Evolutionary conservation across 2,888 invertebrate species (phyloP).

Genomic region (Meteorus colon): DNA sequence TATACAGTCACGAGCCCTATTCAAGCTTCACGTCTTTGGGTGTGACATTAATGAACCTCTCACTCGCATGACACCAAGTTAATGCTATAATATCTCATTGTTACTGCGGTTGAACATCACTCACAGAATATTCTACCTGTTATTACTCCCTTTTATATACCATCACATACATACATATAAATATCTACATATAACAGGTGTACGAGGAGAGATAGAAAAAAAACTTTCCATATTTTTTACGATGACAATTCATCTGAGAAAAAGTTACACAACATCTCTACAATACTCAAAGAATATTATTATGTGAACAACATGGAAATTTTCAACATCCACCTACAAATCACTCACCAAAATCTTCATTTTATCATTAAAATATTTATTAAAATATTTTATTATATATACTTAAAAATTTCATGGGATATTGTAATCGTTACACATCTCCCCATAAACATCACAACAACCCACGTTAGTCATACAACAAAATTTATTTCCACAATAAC

Average conservation of each 20-base stretch:
- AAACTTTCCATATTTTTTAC: neutral
- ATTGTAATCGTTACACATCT: too few species aligned
- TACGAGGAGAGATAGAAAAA: neutral
- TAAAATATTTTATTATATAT: too few species aligned
- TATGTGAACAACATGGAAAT: too few species aligned
- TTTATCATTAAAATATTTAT: too few species aligned
- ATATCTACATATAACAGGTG: neutral
- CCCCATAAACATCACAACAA: too few species aligned
- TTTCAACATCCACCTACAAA: too few species aligned
- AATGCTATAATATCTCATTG: constrained; percentile 9
- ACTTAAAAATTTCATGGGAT: too few species aligned
- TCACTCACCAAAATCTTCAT: too few species aligned
- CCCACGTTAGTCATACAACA: neutral
- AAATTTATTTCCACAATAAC: neutral
- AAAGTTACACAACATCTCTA: too few species aligned
- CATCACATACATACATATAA: neutral
- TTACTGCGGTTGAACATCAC: neutral
- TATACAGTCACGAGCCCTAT: neutral
- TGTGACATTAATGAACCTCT: constrained; percentile 12
- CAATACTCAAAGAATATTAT: too few species aligned
- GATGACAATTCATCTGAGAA: too few species aligned
- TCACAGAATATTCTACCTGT: constrained; percentile 1
- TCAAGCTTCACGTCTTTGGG: neutral
- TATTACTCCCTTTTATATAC: neutral
- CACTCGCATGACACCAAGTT: constrained; percentile 8